Conservation (phyloP, 2,113 vertebrate species). For the Cyprinodon brontotheroides region DNA sequence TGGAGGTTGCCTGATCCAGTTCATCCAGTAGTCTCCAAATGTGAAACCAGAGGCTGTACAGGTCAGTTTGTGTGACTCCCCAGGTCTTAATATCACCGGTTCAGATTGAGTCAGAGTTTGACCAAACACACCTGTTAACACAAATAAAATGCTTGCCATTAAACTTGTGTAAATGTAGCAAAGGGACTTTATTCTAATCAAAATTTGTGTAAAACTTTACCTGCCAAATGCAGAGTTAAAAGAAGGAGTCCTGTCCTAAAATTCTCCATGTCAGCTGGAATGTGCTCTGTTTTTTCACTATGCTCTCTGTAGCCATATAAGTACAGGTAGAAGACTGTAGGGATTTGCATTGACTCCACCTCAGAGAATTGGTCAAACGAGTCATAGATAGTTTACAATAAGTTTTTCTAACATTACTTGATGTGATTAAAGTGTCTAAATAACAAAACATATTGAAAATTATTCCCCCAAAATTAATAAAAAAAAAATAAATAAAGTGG, state of each 20-base stretch:
- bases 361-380: neutral
- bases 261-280: neutral
- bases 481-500: too few relatives aligned
- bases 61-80: slow-evolving; percentile 49
- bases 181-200: neutral
- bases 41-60: slow-evolving; percentile 39
- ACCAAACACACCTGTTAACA: neutral
- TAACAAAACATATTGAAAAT: neutral
- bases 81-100: neutral
- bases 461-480: too few relatives aligned
- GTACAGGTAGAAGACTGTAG: neutral
- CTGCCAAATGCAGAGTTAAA: slow-evolving; percentile 1
- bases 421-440: neutral
- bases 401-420: neutral
- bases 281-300: neutral
- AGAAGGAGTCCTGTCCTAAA: slow-evolving; percentile 10
- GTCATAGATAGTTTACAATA: neutral
- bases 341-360: neutral
- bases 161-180: neutral
- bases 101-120: slow-evolving; percentile 1
- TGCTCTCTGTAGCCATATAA: neutral
- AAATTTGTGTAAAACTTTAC: neutral
- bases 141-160: neutral
- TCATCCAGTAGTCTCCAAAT: neutral
- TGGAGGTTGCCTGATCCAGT: neutral